Percentiles rank a stretch among this genome's conserved stretches.
These are phyloP conservation scores for Psilanteris sp. DNA, from an alignment of 1,140 invertebrate genomes.

Conservation along the genomic window DNA sequence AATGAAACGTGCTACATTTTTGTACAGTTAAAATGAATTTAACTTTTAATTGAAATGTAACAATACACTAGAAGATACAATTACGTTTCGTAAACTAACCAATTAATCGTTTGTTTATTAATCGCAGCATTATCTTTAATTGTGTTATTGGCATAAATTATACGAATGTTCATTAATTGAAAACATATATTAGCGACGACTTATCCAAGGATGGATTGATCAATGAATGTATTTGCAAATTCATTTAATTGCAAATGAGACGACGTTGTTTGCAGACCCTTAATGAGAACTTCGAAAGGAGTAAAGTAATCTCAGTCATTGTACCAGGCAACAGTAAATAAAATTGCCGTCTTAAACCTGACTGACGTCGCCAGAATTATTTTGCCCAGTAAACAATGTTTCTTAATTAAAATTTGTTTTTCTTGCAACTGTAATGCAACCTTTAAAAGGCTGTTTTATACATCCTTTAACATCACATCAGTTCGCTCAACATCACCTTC, in stretches of 20 bases:
- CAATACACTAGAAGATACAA: too few species aligned
- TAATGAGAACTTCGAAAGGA: conserved; percentile 50
- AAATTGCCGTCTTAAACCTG: conserved; percentile 42
- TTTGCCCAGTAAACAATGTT: conserved; percentile 40
- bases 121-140: neutral
- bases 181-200: conserved; percentile 38
- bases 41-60: too few species aligned
- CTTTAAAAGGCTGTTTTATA: conserved; percentile 29
- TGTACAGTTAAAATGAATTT: too few species aligned
- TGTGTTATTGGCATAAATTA: conserved; percentile 18
- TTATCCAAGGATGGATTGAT: conserved; percentile 31
- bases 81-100: too few species aligned
- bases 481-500: conserved; percentile 8
- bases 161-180: conserved; percentile 43
- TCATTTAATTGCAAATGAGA: conserved; percentile 59
- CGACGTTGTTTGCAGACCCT: conserved; percentile 43
- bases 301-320: conserved; percentile 38
- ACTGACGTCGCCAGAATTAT: conserved; percentile 34
- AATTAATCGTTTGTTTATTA: conserved; percentile 46
- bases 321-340: conserved; percentile 35
- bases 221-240: conserved; percentile 48
- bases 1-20: too few species aligned
- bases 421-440: conserved; percentile 17
- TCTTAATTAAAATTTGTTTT: conserved; percentile 55
- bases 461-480: conserved; percentile 15